phyloP scores from a whole-genome alignment of 2,888 invertebrate genomes.

The Drosophila meridionalis region DNA sequence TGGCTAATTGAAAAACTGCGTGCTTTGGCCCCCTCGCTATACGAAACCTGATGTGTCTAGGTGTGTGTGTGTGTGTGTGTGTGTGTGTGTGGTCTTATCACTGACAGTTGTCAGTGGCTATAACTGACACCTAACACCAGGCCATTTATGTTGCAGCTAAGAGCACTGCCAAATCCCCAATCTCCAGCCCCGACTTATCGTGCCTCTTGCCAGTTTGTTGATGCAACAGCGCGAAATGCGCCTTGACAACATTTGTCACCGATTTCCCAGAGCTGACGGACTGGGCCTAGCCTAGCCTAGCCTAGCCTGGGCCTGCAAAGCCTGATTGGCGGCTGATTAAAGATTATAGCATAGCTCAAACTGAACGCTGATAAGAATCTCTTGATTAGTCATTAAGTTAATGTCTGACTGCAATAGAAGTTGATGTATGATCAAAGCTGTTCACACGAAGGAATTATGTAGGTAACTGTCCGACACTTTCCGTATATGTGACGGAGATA shows the following conservation, averaged over 20 bases:
- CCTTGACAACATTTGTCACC: conserved; percentile 63
- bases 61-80: conserved; percentile 11
- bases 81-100: conserved; percentile 66
- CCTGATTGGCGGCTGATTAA: conserved; percentile 38
- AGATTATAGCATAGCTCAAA: conserved; percentile 16
- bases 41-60: conserved; percentile 13
- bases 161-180: conserved; percentile 16
- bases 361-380: conserved; percentile 29
- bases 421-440: neutral
- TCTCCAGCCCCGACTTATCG: conserved; percentile 31
- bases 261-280: conserved; percentile 27
- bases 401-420: conserved; percentile 10
- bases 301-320: conserved; percentile 1
- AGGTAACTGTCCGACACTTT: neutral
- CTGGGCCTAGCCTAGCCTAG: conserved; percentile 8
- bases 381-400: conserved; percentile 18
- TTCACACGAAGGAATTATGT: neutral
- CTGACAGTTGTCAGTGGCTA: conserved; percentile 68
- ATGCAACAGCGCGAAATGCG: conserved; percentile 48
- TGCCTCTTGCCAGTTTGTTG: conserved; percentile 40
- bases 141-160: conserved; percentile 42
- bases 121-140: conserved; percentile 71
- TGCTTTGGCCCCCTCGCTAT: conserved; percentile 30
- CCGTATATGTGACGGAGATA: neutral
- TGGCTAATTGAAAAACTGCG: conserved; percentile 66